Conservation (phyloP, 30 jellyfish, hydroid and myxozoan genomes). For the Mastigias papua region DNA sequence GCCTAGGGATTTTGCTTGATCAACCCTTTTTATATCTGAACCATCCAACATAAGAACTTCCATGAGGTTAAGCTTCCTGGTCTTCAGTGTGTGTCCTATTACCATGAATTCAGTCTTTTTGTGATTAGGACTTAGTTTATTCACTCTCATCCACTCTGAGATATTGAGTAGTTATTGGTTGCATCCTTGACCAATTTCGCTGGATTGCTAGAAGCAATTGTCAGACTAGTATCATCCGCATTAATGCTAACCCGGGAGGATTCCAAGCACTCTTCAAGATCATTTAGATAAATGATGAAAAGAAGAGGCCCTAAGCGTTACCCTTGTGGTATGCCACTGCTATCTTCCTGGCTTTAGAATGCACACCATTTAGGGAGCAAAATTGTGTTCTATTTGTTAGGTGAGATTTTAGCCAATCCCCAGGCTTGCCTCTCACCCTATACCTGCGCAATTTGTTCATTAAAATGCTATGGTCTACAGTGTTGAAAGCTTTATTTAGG, state of each 20-base stretch:
- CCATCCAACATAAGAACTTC: background rate
- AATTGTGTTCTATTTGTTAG: constrained; percentile 1
- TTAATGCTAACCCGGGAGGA: background rate
- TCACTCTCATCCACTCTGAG: no score
- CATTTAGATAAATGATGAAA: no score
- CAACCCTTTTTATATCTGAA: constrained; percentile 15
- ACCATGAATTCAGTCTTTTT: no score
- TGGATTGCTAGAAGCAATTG: constrained; percentile 15
- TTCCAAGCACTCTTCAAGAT: no score
- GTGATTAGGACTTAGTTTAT: no score
- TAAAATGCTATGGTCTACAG: constrained; percentile 1
- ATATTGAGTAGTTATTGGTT: constrained; percentile 14
- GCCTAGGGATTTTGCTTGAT: constrained; percentile 6
- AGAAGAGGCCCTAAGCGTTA: no score
- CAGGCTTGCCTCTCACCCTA: constrained; percentile 13
- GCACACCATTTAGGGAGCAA: constrained; percentile 7
- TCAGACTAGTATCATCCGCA: constrained; percentile 8
- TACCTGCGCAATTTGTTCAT: constrained; percentile 16
- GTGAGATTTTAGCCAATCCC: constrained; percentile 7
- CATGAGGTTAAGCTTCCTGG: background rate
- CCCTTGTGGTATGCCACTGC: constrained; percentile 24
- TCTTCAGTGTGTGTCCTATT: constrained; percentile 5
- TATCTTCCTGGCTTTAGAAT: constrained; percentile 9
- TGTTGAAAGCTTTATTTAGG: no score
- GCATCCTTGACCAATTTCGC: constrained; percentile 3